Evolutionary conservation across 2,888 invertebrate species (phyloP).

Genomic region (Lysandra coridon): DNA sequence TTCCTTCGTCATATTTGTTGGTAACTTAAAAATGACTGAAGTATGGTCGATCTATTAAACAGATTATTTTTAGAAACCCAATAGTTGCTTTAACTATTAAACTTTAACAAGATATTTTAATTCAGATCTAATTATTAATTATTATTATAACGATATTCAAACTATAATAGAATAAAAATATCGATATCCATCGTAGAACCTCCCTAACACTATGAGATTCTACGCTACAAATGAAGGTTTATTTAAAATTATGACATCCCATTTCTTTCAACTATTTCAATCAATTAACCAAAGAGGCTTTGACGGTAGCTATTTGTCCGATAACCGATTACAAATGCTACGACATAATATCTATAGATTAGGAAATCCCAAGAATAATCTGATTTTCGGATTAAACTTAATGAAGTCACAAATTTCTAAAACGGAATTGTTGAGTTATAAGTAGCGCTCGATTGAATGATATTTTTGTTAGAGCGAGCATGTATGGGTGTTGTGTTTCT

Average conservation of each 20-base stretch:
- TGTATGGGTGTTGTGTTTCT: background rate
- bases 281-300: constrained; percentile 56
- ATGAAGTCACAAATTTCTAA: background rate
- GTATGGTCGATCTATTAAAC: too few relatives aligned
- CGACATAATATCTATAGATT: constrained; percentile 35
- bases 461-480: background rate
- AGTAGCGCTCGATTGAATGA: background rate
- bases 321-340: constrained; percentile 40
- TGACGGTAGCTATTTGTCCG: constrained; percentile 64
- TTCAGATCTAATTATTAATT: too few relatives aligned
- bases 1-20: too few relatives aligned
- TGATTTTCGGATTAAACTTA: constrained; percentile 9
- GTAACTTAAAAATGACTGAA: too few relatives aligned
- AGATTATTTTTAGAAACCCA: too few relatives aligned
- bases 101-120: too few relatives aligned
- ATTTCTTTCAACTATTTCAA: constrained; percentile 64
- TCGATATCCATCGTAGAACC: background rate
- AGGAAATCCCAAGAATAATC: constrained; percentile 29
- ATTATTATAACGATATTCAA: background rate
- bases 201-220: constrained; percentile 40
- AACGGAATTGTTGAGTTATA: background rate
- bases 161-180: background rate
- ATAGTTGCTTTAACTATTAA: too few relatives aligned
- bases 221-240: constrained; percentile 53
- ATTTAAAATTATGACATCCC: constrained; percentile 62